Evolutionary conservation across 2,888 invertebrate genomes (phyloP), one percentile per base, ranked within the genome.

Genomic region (Tromatobia lineatoria): DNA sequence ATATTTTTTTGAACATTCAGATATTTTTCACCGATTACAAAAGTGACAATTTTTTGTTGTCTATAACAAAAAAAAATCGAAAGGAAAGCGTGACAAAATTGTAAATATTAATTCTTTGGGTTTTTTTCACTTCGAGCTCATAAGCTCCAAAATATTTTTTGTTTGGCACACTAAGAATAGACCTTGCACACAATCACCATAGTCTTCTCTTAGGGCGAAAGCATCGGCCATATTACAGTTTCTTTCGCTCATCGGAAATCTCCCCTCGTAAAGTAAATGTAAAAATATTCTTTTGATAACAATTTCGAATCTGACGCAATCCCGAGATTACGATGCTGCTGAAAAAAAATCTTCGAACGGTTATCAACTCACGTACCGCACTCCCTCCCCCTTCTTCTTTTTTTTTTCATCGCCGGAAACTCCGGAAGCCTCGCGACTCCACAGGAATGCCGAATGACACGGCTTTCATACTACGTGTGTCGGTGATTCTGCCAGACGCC

Each of bases 321-420:
- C n/a, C 23, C 23, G 15, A 67, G 45, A 23, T 67, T 67, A 8
- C 45, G 3, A 10, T 2, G 38, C 11, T 6, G 54, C 47, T 61
- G 8, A 29, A 61, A 61, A 74, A 52, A 52, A 52, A 71, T 20
- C 54, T 61, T 61, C 38, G 45, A 20, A 74, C 67, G 11, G 61
- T 25, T 73, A 50, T 74, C 61, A 47, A 4, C 71, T 80, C 80
- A 42, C 74, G 50, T 54, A 82, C 18, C 25, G 29, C 25, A 45
- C 45, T 52, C 59, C 15, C 23, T 25, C 34, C 1, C 59, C 11
- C 23, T 45, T 20, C 42, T 70, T 29, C 20, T 38, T 52, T 42
- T 47, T 50, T 70, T 34, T 38, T 20, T 11, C 38, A 3, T 45
- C 29, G n/a, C 11, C 25, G 34, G 45, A 61, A 74, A 23, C 47